Evolutionary conservation across 2,888 invertebrate species (phyloP).

Genomic region (Drosophila formosana): DNA sequence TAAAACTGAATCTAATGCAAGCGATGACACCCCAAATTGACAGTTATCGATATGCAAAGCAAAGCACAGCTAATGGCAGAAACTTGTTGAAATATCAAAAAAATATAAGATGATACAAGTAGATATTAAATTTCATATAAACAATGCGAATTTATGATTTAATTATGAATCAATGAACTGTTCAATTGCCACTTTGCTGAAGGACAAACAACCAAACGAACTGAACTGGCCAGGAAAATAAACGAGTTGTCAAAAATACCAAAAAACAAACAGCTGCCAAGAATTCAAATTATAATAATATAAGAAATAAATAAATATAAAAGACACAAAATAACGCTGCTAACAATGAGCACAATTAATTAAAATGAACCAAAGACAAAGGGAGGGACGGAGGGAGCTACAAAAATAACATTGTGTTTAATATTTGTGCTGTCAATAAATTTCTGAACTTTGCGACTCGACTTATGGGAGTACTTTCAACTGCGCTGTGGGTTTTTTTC

Average conservation of each 20-base stretch:
- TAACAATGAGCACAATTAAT: constrained; percentile 71
- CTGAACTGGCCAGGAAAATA: constrained; percentile 40
- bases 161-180: constrained; percentile 76
- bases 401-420: constrained; percentile 38
- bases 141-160: constrained; percentile 50
- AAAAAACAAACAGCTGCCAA: constrained; percentile 16
- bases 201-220: constrained; percentile 60
- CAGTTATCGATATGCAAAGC: constrained; percentile 8
- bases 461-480: constrained; percentile 60
- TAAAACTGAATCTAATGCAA: background rate
- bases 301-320: constrained; percentile 19
- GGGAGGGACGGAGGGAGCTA: background rate
- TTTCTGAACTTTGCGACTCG: constrained; percentile 67
- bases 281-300: constrained; percentile 15
- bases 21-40: constrained; percentile 4
- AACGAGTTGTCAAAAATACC: constrained; percentile 58
- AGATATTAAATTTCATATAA: constrained; percentile 49
- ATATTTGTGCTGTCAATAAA: constrained; percentile 75
- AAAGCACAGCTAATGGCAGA: background rate
- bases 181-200: constrained; percentile 53
- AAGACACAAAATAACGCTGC: constrained; percentile 28
- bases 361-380: constrained; percentile 63
- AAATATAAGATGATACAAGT: constrained; percentile 4
- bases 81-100: constrained; percentile 15
- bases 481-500: constrained; percentile 63